Base-by-base conservation (phyloP, 1,140 invertebrate genomes). In the Archivesica marissinica region DNA sequence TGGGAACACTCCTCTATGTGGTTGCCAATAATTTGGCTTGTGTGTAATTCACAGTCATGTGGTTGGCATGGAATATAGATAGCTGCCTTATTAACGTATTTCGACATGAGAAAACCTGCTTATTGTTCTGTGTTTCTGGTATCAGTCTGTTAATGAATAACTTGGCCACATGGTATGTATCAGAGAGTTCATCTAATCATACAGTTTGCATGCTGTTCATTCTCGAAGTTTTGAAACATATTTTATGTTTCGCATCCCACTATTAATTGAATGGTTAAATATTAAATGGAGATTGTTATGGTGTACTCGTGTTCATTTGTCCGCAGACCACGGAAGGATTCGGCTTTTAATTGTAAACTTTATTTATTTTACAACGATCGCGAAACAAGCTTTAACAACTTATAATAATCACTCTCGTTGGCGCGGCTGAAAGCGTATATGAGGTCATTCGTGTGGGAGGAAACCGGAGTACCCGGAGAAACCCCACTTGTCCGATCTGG, bases 211-310 rank as follows among this genome's bases (percentile, higher is more conserved):
- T 50, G 39, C 61, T 68, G 50, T 47, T 68, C 61, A 47, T 44
- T 59, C 33, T 64, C 28, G 35, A 11, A 44, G 3, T n/a, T 33
- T 50, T 13, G 33, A 25, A 50, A 33, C 39, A 3, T n/a, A 50
- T 28, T 39, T 50, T 28, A n/a, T 44, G 25, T 3, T 41, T 25
- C 0, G 28, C 6, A 0, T 39, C 44, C 28, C 25, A 23, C 64
- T 47, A 11, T 11, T 47, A 11, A 72, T 15, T 64, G 30, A 68
- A 33, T 66, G 38, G n/a, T 89, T 88, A n/a, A n/a, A n/a, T n/a
- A n/a, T n/a, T n/a, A n/a, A n/a, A n/a, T n/a, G n/a, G n/a, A n/a
- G n/a, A n/a, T n/a, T n/a, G n/a, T n/a, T n/a, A n/a, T n/a, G n/a
- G n/a, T n/a, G n/a, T n/a, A n/a, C n/a, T n/a, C n/a, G n/a, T n/a